A percentile compares a stretch with the other conserved stretches of the same genome.
Conservation (phyloP, 2,797 vertebrate species). For the Menidia menidia region DNA sequence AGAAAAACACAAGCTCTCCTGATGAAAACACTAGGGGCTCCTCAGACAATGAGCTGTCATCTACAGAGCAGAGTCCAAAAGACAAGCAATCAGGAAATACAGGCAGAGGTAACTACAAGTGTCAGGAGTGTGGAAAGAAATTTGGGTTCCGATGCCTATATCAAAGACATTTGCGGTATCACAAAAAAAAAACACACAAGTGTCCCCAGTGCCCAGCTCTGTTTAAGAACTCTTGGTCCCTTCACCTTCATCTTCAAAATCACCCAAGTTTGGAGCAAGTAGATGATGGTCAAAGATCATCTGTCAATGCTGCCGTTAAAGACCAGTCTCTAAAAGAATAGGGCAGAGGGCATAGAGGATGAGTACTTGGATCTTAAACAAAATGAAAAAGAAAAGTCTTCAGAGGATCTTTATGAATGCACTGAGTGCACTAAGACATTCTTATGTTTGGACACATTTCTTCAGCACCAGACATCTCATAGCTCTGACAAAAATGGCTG, state of each 20-base stretch:
- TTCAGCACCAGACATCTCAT: constrained; percentile 83
- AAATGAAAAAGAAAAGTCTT: constrained; percentile 60
- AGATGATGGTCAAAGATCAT: constrained; percentile 42
- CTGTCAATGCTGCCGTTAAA: constrained; percentile 25
- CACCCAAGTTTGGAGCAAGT: constrained; percentile 59
- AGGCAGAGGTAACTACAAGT: constrained; percentile 77
- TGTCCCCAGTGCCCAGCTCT: constrained; percentile 75
- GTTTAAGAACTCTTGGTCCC: constrained; percentile 74
- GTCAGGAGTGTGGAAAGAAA: constrained; percentile 82
- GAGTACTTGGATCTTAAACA: constrained; percentile 50
- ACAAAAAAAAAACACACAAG: constrained; percentile 79
- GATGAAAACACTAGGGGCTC: constrained; percentile 55
- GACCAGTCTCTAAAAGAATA: constrained; percentile 50
- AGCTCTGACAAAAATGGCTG: constrained; percentile 67
- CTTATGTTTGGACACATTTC: constrained; percentile 76
- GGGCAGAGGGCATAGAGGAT: constrained; percentile 61
- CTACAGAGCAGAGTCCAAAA: constrained; percentile 46
- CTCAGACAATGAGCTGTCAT: constrained; percentile 53
- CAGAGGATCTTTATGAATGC: constrained; percentile 79
- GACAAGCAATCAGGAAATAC: constrained; percentile 62
- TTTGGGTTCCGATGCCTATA: constrained; percentile 84
- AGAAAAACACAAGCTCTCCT: constrained; percentile 33
- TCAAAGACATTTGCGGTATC: constrained; percentile 83
- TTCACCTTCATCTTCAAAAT: constrained; percentile 77
- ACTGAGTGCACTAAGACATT: constrained; percentile 83